A percentile compares a stretch with the other conserved stretches of the same genome.
Evolutionary conservation across 1,140 invertebrate genomes (phyloP).

Genomic region (Hyles vespertilio): DNA sequence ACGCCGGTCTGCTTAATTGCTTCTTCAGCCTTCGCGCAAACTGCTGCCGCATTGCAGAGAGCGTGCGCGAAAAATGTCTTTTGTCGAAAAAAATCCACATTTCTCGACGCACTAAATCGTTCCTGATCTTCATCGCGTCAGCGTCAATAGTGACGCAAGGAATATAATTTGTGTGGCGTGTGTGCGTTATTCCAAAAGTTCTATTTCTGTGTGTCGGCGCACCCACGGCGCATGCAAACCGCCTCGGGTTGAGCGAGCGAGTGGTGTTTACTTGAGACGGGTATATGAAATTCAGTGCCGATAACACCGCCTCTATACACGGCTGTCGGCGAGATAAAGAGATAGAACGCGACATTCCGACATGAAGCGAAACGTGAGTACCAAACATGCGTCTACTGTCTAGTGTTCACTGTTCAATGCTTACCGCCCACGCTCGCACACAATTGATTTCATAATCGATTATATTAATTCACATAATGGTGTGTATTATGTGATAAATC

Average conservation of each 20-base stretch:
- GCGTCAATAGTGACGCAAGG: constrained; percentile 51
- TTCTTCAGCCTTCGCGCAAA: too few relatives aligned
- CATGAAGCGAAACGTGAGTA: constrained; percentile 71
- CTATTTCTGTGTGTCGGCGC: constrained; percentile 62
- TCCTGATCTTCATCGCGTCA: constrained; percentile 65
- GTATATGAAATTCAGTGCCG: constrained; percentile 38
- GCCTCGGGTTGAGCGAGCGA: constrained; percentile 41
- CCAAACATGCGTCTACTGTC: background rate
- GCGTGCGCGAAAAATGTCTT: background rate
- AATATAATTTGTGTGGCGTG: constrained; percentile 66
- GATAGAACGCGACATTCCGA: constrained; percentile 32
- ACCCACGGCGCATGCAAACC: constrained; percentile 49
- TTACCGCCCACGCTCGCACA: too few relatives aligned
- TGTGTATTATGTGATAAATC: too few relatives aligned
- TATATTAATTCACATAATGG: too few relatives aligned
- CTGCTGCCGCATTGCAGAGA: background rate
- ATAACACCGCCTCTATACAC: constrained; percentile 8
- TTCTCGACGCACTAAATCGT: constrained; percentile 20
- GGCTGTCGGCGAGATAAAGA: background rate
- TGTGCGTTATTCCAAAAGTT: constrained; percentile 61
- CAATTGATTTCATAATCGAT: too few relatives aligned
- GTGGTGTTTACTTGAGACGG: constrained; percentile 38
- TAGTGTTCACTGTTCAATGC: too few relatives aligned
- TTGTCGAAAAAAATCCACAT: background rate
- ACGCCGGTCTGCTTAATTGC: too few relatives aligned